Percentiles rank a stretch among this genome's conserved stretches.
These are phyloP conservation scores for Tinamus major DNA, from an alignment of 2,797 vertebrate species.

Conservation along the genomic window DNA sequence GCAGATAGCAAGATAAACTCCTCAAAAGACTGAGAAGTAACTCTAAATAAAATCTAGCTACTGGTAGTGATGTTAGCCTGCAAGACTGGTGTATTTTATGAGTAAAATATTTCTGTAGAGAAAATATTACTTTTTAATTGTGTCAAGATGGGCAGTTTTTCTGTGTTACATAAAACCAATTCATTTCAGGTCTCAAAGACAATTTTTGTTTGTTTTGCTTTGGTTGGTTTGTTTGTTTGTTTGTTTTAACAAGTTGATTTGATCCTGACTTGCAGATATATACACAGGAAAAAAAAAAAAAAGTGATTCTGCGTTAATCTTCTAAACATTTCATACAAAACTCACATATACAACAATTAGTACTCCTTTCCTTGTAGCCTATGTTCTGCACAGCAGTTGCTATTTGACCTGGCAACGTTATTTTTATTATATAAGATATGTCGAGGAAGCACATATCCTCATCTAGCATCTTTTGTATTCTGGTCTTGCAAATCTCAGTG, in stretches of 20 bases:
- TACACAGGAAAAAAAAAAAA: not conserved
- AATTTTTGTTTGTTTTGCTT: not conserved
- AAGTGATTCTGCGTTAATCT: not conserved
- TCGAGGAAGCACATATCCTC: not conserved
- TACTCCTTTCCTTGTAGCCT: not conserved
- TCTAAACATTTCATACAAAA: not conserved
- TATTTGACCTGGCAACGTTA: not conserved
- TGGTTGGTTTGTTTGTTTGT: not conserved
- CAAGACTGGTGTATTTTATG: no score
- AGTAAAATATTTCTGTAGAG: fast-evolving
- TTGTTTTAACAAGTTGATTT: not conserved
- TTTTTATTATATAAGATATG: not conserved
- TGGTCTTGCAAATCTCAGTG: not conserved
- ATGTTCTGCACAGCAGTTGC: not conserved
- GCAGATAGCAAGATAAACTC: not conserved
- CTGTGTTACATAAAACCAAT: not conserved
- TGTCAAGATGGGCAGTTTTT: not conserved
- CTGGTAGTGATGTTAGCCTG: not conserved
- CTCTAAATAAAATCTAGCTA: not conserved
- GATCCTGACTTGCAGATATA: not conserved
- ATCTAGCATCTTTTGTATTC: not conserved
- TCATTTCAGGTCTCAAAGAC: not conserved
- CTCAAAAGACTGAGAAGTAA: not conserved
- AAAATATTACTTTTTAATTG: not conserved
- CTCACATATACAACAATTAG: not conserved